phyloP scores from a whole-genome alignment of 2,113 vertebrate species.

The Garra rufa region DNA sequence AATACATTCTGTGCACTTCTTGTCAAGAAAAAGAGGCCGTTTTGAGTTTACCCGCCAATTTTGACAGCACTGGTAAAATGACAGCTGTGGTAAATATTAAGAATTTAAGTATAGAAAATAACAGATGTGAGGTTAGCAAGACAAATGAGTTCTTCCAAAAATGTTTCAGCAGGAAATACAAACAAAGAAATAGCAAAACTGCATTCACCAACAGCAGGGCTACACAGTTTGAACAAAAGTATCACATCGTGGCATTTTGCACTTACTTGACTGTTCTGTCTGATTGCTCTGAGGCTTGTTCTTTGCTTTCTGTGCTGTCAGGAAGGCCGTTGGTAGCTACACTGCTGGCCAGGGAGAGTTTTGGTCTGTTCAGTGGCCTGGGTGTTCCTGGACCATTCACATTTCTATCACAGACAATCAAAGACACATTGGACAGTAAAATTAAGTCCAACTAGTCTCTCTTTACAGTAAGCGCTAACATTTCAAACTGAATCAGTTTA shows the following conservation, averaged over 20 bases:
- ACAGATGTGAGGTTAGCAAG: background rate
- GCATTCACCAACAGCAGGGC: background rate
- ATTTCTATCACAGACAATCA: slow-evolving; percentile 73
- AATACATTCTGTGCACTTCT: too few species aligned
- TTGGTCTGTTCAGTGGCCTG: slow-evolving; percentile 87
- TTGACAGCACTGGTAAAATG: too few species aligned
- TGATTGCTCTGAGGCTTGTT: slow-evolving; percentile 73
- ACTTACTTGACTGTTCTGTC: slow-evolving; percentile 62
- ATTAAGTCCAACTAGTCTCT: background rate
- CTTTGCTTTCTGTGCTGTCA: slow-evolving; percentile 84
- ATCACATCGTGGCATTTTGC: background rate
- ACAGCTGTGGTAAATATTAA: too few species aligned
- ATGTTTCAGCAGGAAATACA: background rate
- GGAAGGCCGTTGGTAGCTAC: slow-evolving; percentile 93
- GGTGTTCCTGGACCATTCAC: slow-evolving; percentile 90
- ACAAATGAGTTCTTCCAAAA: background rate
- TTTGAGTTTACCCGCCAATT: too few species aligned
- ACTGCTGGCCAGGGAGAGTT: slow-evolving; percentile 82
- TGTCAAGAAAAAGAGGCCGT: too few species aligned
- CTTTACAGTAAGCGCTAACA: background rate
- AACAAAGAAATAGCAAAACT: background rate
- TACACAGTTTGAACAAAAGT: background rate
- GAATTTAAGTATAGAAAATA: background rate
- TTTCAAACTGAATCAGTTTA: background rate
- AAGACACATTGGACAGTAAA: background rate